Base-by-base conservation (phyloP, 2,888 invertebrate species). In the Drosophila stalkeri region DNA sequence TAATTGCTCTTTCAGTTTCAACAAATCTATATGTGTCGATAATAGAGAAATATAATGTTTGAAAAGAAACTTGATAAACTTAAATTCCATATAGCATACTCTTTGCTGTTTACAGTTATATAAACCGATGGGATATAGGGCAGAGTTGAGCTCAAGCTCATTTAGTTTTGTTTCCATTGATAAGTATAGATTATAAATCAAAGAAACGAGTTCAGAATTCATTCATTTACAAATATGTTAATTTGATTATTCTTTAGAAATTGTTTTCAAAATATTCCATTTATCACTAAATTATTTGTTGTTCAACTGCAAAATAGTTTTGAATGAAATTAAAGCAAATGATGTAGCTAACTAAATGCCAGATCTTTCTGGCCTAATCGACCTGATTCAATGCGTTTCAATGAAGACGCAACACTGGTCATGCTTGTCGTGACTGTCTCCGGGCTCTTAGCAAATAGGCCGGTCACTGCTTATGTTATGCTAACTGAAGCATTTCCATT, bases 401-500 rank as follows among this genome's bases (percentile, higher is more conserved):
- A 18, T 67, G 51, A 23, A 56, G 41, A 41, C 51, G 27, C 27
- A 31, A 62, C 23, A 49, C 51, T 55, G 61, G 61, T 20, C 31
- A 43, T 37, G 39, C 62, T 49, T 69, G 56, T 35, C 33, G 39
- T 33, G 33, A n/a, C 49, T 68, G 18, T 39, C 61, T 35, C 3
- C 6, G 31, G 23, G n/a, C 56, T 46, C 39, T 69, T 52, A 20
- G 56, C 62, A 63, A 69, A 69, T 56, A 27, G 46, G 43, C 44
- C 56, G 18, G 71, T 16, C 44, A 33, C 41, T 43, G 46, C 33
- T 43, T 27, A 72, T 72, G 70, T 78, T 69, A n/a, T 68, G 73
- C 79, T 81, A 87, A 87, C 85, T 77, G 72, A 74, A 72, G 73
- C 69, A 79, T 75, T 85, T 82, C 70, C 80, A 81, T 74, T 85